Conservation (phyloP, 2,888 invertebrate genomes). For the Arctia plantaginis region DNA sequence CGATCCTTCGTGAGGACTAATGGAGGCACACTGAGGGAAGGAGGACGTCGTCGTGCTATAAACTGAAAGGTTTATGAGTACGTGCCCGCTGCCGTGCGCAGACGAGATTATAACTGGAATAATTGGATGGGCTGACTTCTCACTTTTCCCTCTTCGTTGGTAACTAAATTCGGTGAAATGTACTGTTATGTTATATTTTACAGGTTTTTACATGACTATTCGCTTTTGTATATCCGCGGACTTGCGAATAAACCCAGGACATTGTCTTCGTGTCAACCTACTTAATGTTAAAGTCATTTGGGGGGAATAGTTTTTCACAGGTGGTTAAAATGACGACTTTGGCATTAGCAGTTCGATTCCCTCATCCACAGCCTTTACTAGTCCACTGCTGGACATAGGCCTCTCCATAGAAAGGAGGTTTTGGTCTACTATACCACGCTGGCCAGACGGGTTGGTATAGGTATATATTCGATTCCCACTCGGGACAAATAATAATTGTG, state of each 20-base stretch:
- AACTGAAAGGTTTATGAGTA: slow-evolving; percentile 46
- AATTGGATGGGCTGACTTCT: slow-evolving; percentile 36
- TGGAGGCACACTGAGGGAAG: slow-evolving; percentile 34
- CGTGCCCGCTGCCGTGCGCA: slow-evolving; percentile 37
- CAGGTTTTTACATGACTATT: background rate
- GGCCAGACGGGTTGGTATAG: too few species aligned
- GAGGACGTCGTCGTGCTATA: slow-evolving; percentile 44
- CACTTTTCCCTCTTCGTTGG: slow-evolving; percentile 13
- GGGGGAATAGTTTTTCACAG: background rate
- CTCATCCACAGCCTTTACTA: too few species aligned
- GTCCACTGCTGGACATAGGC: too few species aligned
- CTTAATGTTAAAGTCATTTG: background rate
- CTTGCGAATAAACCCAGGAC: background rate
- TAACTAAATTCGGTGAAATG: background rate
- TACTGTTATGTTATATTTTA: background rate
- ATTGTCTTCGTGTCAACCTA: background rate
- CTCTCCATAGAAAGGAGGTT: too few species aligned
- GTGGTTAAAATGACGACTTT: background rate
- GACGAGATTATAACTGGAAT: slow-evolving; percentile 47
- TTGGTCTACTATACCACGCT: too few species aligned
- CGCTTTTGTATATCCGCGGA: background rate
- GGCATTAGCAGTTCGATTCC: too few species aligned
- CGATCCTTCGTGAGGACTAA: slow-evolving; percentile 49
- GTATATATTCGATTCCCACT: background rate
- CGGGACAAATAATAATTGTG: too few species aligned